Conservation (phyloP, 2,888 invertebrate genomes). For the Calephelis perditalis region DNA sequence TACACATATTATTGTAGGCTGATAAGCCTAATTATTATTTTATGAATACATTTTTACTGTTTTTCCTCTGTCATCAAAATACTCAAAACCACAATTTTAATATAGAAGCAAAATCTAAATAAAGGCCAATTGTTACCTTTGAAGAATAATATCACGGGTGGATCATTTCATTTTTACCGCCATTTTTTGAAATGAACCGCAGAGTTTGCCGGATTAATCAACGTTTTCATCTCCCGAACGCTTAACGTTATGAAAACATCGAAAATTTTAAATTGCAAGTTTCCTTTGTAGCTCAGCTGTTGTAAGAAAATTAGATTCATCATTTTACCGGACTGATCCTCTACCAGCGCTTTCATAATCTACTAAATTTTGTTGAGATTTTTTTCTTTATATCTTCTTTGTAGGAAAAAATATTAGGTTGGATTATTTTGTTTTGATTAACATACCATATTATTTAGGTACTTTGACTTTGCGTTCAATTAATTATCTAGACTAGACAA, state of each 20-base stretch:
- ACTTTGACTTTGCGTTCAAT: too few relatives aligned
- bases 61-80: too few relatives aligned
- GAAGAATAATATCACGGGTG: constrained; percentile 17
- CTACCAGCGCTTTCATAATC: constrained; percentile 20
- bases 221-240: constrained; percentile 31
- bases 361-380: constrained; percentile 5
- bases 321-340: constrained; percentile 29
- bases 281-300: constrained; percentile 30
- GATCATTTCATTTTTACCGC: constrained; percentile 24
- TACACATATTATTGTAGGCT: too few relatives aligned
- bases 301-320: constrained; percentile 31
- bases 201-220: constrained; percentile 32
- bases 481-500: too few relatives aligned
- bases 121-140: constrained; percentile 19
- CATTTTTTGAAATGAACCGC: constrained; percentile 30
- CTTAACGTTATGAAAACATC: constrained; percentile 31
- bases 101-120: constrained; percentile 11
- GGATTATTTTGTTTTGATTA: constrained; percentile 1
- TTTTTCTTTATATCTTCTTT: constrained; percentile 1
- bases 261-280: constrained; percentile 33
- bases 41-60: too few relatives aligned
- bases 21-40: too few relatives aligned
- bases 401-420: constrained; percentile 3
- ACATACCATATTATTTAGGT: too few relatives aligned
- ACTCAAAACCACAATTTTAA: constrained; percentile 1